Evolutionary conservation across 37 sponge, comb jelly and placozoan species (phyloP).

Genomic region (Hexactinellida sp.): DNA sequence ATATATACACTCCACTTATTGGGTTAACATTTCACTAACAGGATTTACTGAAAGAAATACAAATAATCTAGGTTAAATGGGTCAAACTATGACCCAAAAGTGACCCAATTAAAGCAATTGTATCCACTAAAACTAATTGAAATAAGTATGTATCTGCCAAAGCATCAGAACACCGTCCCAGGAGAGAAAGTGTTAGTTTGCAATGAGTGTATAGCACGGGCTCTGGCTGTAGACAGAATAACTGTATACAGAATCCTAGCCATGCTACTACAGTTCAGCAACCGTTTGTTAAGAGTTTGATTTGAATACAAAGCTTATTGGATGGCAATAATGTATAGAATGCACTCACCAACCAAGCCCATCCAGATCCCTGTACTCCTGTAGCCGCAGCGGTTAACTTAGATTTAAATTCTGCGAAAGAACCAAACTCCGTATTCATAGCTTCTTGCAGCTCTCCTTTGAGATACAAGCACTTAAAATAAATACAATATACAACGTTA

Average conservation of each 20-base stretch:
- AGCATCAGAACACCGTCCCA: conserved; percentile 9
- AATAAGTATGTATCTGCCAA: not conserved
- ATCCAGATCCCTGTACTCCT: conserved; percentile 86
- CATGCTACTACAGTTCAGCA: not conserved
- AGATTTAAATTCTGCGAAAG: conserved; percentile 55
- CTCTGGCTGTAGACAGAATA: not conserved
- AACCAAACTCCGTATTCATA: conserved; percentile 74
- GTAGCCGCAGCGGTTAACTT: conserved; percentile 49
- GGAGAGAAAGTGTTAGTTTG: not conserved
- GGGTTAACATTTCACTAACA: too few species aligned
- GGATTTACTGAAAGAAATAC: too few species aligned
- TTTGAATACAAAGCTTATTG: not conserved
- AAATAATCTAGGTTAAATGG: too few species aligned
- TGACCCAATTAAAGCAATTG: too few species aligned
- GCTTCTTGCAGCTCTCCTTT: conserved; percentile 54
- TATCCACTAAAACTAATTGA: not conserved
- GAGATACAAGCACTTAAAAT: not conserved
- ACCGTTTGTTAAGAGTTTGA: not conserved
- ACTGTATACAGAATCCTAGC: conserved; percentile 1
- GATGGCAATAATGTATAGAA: not conserved
- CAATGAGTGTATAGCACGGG: not conserved
- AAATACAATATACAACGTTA: not conserved
- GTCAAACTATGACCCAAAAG: too few species aligned
- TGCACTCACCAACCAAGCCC: conserved; percentile 87
- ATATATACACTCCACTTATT: too few species aligned